phyloP scores from a whole-genome alignment of 2,113 vertebrate species.

The Chloroceryle aenea region DNA sequence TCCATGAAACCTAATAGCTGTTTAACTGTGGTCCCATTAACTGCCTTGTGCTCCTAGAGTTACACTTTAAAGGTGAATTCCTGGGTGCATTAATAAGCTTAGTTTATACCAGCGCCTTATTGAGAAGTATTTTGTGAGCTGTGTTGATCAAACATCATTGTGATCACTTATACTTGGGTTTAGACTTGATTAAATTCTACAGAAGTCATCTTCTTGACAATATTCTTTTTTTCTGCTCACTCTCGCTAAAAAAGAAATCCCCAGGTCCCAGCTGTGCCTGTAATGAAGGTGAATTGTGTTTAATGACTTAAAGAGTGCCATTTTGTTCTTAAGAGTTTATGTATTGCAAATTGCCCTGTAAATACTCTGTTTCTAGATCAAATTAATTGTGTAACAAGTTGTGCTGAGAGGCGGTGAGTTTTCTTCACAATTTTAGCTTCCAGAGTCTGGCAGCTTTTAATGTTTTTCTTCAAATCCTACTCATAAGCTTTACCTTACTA shows the following conservation, averaged over 20 bases:
- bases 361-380: conserved; percentile 55
- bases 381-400: conserved; percentile 60
- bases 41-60: conserved; percentile 40
- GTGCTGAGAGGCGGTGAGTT: background rate
- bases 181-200: conserved; percentile 33
- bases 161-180: conserved; percentile 25
- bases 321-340: conserved; percentile 60
- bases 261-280: conserved; percentile 51
- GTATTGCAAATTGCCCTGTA: conserved; percentile 49
- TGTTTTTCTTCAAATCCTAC: background rate
- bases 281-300: conserved; percentile 67
- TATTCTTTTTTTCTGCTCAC: background rate
- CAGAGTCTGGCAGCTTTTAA: background rate
- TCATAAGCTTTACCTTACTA: background rate
- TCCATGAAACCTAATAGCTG: conserved; percentile 49
- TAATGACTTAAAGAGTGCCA: conserved; percentile 61
- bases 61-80: conserved; percentile 44
- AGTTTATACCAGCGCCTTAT: background rate
- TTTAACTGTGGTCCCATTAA: conserved; percentile 53
- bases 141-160: conserved; percentile 50
- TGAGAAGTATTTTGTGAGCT: conserved; percentile 26
- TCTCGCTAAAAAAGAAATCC: conserved; percentile 18
- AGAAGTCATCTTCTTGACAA: conserved; percentile 25
- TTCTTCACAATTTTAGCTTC: background rate
- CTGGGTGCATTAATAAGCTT: conserved; percentile 18